Evolutionary conservation across 2,113 vertebrate genomes (phyloP), one percentile per base, ranked within the genome.

Genomic region (Malurus alboscapulatus): DNA sequence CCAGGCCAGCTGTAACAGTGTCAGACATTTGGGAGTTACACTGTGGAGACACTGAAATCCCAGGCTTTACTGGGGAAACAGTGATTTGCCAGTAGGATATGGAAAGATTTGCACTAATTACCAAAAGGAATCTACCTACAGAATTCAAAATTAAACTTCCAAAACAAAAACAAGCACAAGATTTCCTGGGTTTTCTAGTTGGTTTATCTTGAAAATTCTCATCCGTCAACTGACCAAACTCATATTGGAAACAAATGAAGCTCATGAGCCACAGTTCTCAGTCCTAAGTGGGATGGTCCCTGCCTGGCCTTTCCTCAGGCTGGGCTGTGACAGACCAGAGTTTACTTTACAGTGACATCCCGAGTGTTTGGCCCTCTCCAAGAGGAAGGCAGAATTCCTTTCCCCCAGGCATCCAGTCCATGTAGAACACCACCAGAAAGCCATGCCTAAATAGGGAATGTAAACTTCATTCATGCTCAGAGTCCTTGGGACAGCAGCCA

Each of bases 1-100:
- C 57, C 92, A 89, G 88, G 94, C 95, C 96, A 96, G 92, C 88
- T 93, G 61, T 57, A 96, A 78, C 40, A 72, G 53, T 81, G 95
- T 93, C 94, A 88, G 87, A 88, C 74, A 73, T 47, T 92, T 63
- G 27, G 3, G 81, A 94, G 87, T 78, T 88, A 82, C 81, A 71
- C 76, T 53, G 51, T 0, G 3, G 5, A 88, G 86, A 88, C 69
- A 54, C 53, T 58, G 26, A 78, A 94, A 89, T 72, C 87, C 88
- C 89, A 79, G 81, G 91, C 88, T 93, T 93, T 93, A 78, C 87
- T 76, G 73, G 26, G 53, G 36, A 92, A 88, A 82, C 87, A 62
- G 29, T 57, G 84, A 74, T 67, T 57, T 84, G 68, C 50, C 55
- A 66, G 58, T 42, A 84, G 84, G 91, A 93, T 75, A 84, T 65